Base-by-base conservation (phyloP, 2,888 invertebrate genomes). In the Lochmaea capreae region DNA sequence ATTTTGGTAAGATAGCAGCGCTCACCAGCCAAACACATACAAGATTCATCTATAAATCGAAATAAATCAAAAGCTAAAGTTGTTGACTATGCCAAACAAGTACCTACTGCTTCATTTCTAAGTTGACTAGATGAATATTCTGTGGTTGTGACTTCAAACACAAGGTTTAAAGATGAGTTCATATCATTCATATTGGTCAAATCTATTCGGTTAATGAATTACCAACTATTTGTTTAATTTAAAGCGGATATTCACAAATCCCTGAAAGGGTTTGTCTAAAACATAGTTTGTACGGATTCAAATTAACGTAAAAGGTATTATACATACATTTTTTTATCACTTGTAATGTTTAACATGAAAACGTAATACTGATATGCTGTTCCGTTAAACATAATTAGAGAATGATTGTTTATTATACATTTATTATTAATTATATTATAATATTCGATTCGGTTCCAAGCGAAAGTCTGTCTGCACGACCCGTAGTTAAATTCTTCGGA, bases 1-100 rank as follows among this genome's bases (percentile, higher is more conserved):
- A 12, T 58, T 72, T 65, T 76, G 16, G 16, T 54, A 9, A 57
- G 18, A 54, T 10, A 54, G 16, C 54, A 54, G 54, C 54, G 54
- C 18, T 16, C 54, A 18, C n/a, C 11, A 54, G 10, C 18, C 54
- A 54, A 54, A 18, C 2, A 54, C 54, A 9, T 16, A 54, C n/a
- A 54, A 54, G 54, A 54, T 42, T 68, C 65, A 10, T 54, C n/a
- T n/a, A 8, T 49, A 49, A 49, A 49, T 49, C 49, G 49, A n/a
- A n/a, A 49, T 14, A 12, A 5, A 49, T 0, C 5, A 49, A 49
- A 8, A n/a, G n/a, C 14, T 14, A n/a, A 14, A n/a, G 14, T 1
- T n/a, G 8, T 49, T 12, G 46, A 14, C 5, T 0, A 46, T 46
- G 12, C 9, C 4, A 12, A 46, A 14, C n/a, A 8, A 8, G 14